Evolutionary conservation across 37 sponge, comb jelly and placozoan species (phyloP).

Genomic region (Agelas oroides): DNA sequence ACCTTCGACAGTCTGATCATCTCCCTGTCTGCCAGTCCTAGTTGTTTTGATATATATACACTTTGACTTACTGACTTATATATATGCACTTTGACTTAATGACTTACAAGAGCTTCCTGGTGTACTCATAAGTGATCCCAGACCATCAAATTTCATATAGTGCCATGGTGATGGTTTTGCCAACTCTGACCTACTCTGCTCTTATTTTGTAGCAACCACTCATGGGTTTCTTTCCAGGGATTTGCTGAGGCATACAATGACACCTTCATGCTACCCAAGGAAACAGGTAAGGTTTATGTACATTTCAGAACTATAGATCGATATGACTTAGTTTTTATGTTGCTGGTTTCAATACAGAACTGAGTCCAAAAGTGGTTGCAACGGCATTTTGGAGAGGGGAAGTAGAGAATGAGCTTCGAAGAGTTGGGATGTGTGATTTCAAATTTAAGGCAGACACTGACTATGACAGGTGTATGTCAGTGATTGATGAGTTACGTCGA

Average conservation of each 20-base stretch:
- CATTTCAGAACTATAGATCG: too few relatives aligned
- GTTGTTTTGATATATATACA: too few relatives aligned
- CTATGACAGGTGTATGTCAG: constrained; percentile 22
- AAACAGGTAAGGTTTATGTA: neutral
- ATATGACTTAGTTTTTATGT: neutral
- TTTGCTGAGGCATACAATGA: constrained; percentile 48
- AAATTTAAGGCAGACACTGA: constrained; percentile 25
- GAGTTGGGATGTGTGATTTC: constrained; percentile 4
- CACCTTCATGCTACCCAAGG: constrained; percentile 19
- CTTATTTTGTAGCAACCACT: constrained; percentile 9
- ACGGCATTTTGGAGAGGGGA: constrained; percentile 45
- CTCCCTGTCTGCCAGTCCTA: too few relatives aligned
- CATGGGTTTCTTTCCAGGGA: constrained; percentile 52
- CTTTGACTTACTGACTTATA: too few relatives aligned
- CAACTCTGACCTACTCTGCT: too few relatives aligned
- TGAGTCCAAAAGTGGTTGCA: constrained; percentile 20
- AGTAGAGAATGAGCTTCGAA: constrained; percentile 32
- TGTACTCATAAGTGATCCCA: too few relatives aligned
- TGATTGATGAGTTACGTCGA: constrained; percentile 9
- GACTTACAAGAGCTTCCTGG: too few relatives aligned
- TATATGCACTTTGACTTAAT: too few relatives aligned
- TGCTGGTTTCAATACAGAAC: constrained; percentile 9
- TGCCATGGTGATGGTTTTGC: too few relatives aligned
- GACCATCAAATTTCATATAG: too few relatives aligned
- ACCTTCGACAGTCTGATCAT: too few relatives aligned